Conservation (phyloP, 2,888 invertebrate species). For the Eremobia ochroleuca region DNA sequence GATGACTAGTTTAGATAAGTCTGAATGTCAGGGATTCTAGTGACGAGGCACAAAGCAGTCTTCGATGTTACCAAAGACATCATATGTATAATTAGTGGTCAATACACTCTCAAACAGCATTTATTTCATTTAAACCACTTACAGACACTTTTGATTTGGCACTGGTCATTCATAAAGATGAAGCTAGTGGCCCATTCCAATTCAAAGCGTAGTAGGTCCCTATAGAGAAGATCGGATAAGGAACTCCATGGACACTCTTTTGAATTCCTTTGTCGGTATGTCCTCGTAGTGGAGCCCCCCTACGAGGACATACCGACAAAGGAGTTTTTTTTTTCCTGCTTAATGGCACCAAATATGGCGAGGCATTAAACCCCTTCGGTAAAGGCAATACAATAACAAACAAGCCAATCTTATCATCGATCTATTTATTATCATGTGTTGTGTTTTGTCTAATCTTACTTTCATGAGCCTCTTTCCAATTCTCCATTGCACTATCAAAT, state of each 20-base stretch:
- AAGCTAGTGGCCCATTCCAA: background rate
- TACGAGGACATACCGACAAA: too few relatives aligned
- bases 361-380: background rate
- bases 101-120: background rate
- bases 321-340: background rate
- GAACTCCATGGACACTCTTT: background rate
- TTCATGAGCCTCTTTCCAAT: background rate
- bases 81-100: background rate
- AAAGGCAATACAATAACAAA: slow-evolving; percentile 1
- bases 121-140: background rate
- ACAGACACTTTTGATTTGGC: background rate
- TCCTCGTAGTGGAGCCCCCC: too few relatives aligned
- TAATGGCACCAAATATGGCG: background rate
- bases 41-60: background rate
- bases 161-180: background rate
- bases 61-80: background rate
- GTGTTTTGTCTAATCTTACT: background rate
- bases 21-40: background rate
- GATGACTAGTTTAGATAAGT: background rate
- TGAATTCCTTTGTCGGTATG: background rate
- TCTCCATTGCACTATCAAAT: background rate
- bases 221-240: background rate
- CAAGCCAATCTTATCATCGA: background rate
- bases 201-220: background rate
- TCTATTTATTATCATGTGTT: background rate